Conservation (phyloP, 2,888 invertebrate genomes). For the Cryptus viduatorius region DNA sequence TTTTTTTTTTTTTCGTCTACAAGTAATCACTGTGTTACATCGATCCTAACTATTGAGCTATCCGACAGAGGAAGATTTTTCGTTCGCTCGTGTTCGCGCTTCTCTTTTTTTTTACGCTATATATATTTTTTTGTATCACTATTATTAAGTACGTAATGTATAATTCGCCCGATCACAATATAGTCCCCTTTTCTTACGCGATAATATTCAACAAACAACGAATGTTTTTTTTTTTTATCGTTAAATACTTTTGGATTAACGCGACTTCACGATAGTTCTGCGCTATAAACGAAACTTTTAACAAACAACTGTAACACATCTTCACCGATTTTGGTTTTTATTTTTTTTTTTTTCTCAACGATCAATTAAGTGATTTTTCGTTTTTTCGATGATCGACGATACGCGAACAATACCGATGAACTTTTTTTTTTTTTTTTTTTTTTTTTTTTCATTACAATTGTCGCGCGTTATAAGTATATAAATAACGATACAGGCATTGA, state of each 20-base stretch:
- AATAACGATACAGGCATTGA: constrained; percentile 42
- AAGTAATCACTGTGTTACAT: constrained; percentile 49
- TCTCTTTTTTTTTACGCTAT: constrained; percentile 7
- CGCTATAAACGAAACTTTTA: constrained; percentile 32
- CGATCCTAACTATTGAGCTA: constrained; percentile 55
- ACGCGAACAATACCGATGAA: neutral
- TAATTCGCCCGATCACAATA: constrained; percentile 26
- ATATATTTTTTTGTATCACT: constrained; percentile 22
- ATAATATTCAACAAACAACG: constrained; percentile 47
- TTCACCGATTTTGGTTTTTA: constrained; percentile 24
- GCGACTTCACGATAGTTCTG: neutral
- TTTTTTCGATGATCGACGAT: constrained; percentile 5
- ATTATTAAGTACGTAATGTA: constrained; percentile 15
- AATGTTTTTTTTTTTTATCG: constrained; percentile 22
- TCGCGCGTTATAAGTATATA: constrained; percentile 7
- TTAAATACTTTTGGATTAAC: constrained; percentile 8
- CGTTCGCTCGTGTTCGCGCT: constrained; percentile 35
- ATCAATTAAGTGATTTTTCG: constrained; percentile 47
- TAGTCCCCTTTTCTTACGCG: constrained; percentile 28
- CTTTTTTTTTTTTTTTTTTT: constrained; percentile 23
- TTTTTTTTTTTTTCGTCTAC: constrained; percentile 28
- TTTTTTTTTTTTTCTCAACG: neutral
- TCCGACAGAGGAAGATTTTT: constrained; percentile 38
- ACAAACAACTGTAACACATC: constrained; percentile 46
- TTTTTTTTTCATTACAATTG: constrained; percentile 23